phyloP scores from a whole-genome alignment of 1,140 invertebrate species.

The Ceratoteleas bidentatus region DNA sequence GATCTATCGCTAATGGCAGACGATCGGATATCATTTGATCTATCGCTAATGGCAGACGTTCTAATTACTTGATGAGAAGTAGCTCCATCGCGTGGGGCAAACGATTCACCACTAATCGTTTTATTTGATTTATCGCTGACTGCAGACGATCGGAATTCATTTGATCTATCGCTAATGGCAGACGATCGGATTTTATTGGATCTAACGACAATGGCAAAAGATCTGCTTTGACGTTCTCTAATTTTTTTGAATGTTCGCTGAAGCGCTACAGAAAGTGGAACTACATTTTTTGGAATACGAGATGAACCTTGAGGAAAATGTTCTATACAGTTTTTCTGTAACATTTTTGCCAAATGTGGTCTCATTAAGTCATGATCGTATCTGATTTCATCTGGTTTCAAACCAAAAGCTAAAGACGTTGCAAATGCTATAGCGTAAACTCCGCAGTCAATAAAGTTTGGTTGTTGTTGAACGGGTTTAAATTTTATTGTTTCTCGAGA shows the following conservation, averaged over 20 bases:
- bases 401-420: conserved; percentile 17
- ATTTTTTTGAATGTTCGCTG: neutral
- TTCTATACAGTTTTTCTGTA: conserved; percentile 3
- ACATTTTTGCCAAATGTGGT: conserved; percentile 10
- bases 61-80: too few species aligned
- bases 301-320: conserved; percentile 15
- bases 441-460: conserved; percentile 13
- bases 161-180: too few species aligned
- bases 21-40: too few species aligned
- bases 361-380: conserved; percentile 6
- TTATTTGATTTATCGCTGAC: too few species aligned
- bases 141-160: too few species aligned
- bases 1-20: too few species aligned
- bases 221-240: neutral
- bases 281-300: neutral
- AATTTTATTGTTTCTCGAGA: neutral
- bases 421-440: conserved; percentile 29
- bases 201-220: neutral
- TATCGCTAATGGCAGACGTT: too few species aligned
- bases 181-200: neutral
- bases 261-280: conserved; percentile 3
- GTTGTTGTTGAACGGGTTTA: conserved; percentile 7
- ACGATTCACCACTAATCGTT: neutral
- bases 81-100: neutral
- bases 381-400: conserved; percentile 17